Conservation (phyloP, 35 echinoderm and acorn worm species). For the Heliocidaris tuberculata region DNA sequence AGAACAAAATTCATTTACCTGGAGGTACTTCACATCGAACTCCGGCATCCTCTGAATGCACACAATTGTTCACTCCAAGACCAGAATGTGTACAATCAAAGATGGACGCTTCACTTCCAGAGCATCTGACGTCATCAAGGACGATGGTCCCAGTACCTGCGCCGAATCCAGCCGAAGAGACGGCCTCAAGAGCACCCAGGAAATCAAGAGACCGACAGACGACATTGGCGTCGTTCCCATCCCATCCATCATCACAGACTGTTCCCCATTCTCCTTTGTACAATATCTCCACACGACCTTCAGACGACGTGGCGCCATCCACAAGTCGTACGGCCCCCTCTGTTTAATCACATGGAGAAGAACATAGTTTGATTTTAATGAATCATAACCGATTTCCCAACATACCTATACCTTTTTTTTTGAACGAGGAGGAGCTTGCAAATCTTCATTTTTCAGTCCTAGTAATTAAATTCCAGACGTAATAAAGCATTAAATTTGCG, state of each 20-base stretch:
- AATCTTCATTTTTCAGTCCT: too few species aligned
- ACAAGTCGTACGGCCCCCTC: not conserved
- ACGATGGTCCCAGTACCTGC: not conserved
- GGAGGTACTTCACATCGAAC: conserved; percentile 22
- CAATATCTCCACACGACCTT: conserved; percentile 48
- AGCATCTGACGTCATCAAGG: conserved; percentile 53
- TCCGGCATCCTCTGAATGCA: conserved; percentile 55
- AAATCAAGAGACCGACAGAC: conserved; percentile 51
- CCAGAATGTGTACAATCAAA: conserved; percentile 16
- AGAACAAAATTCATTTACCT: not conserved
- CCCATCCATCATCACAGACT: conserved; percentile 46
- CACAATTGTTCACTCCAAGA: conserved; percentile 3
- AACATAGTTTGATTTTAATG: too few species aligned
- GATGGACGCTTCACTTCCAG: conserved; percentile 3
- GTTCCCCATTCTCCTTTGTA: conserved; percentile 50
- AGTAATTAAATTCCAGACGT: too few species aligned
- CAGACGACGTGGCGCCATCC: not conserved
- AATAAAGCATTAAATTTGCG: too few species aligned
- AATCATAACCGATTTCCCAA: too few species aligned
- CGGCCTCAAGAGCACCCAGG: not conserved
- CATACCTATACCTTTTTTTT: too few species aligned
- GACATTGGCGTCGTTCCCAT: not conserved
- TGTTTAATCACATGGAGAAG: not conserved
- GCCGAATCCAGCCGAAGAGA: not conserved
- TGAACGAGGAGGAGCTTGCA: too few species aligned